These are phyloP conservation scores for Mystacornis crossleyi DNA, from an alignment of 2,113 vertebrate species.

Conservation along the genomic window DNA sequence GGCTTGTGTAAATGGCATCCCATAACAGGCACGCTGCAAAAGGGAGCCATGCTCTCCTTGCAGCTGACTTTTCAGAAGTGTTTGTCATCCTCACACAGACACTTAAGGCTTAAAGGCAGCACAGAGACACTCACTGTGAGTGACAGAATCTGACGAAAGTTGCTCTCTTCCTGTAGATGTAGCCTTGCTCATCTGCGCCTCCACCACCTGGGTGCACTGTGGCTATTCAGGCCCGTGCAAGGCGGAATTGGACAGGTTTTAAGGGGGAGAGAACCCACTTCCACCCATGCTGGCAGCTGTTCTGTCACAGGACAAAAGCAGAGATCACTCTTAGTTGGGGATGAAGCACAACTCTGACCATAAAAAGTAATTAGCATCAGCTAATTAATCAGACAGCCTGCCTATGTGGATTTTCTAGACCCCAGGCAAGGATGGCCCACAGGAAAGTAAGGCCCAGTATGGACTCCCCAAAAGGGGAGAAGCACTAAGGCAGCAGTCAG, in stretches of 20 bases:
- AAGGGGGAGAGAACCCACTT: not conserved
- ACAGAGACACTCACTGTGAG: not conserved
- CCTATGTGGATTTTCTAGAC: not conserved
- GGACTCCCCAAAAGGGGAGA: not conserved
- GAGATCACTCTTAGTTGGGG: not conserved
- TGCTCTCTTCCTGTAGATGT: not conserved
- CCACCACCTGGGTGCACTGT: not conserved
- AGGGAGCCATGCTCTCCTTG: not conserved
- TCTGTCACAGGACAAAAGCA: constrained; percentile 38
- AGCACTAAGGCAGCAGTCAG: not conserved
- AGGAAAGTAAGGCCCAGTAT: not conserved
- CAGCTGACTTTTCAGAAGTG: not conserved
- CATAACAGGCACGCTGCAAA: rapidly evolving
- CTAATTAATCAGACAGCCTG: constrained; percentile 13
- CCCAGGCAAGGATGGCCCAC: not conserved
- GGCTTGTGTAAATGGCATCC: not conserved
- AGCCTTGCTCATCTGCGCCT: not conserved
- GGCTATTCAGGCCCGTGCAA: not conserved
- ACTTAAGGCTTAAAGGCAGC: not conserved
- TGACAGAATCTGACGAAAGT: not conserved
- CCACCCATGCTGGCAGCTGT: not conserved
- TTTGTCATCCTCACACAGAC: rapidly evolving
- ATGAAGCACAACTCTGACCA: constrained; percentile 29
- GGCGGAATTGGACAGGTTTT: not conserved
- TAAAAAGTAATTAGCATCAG: not conserved